A percentile compares a stretch with the other conserved stretches of the same genome.
phyloP scores from a whole-genome alignment of 2,888 invertebrate species.

The Apamea epomidion region DNA sequence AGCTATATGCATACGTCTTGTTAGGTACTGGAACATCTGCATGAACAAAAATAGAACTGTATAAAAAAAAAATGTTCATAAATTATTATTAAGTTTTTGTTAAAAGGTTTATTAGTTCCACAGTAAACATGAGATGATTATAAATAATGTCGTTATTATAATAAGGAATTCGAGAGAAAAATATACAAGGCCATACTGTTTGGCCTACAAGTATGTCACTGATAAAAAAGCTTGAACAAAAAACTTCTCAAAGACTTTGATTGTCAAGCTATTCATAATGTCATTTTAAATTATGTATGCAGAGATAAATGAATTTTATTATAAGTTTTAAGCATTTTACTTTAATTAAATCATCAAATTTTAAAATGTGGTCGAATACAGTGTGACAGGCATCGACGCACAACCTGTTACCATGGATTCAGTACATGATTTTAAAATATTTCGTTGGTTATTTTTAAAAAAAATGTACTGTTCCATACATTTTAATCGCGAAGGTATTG shows the following conservation, averaged over 20 bases:
- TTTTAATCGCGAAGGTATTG: neutral
- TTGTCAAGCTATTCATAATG: conserved; percentile 14
- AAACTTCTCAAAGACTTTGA: conserved; percentile 24
- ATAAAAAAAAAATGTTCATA: neutral
- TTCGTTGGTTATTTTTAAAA: neutral
- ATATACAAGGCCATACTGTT: conserved; percentile 41
- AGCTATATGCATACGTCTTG: conserved; percentile 96
- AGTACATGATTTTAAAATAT: neutral
- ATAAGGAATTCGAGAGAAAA: conserved; percentile 13
- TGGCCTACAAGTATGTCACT: conserved; percentile 9
- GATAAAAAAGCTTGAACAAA: conserved; percentile 27
- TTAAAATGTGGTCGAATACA: neutral
- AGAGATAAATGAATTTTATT: neutral
- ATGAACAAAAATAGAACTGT: neutral
- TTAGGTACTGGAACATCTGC: conserved; percentile 91
- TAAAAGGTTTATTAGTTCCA: neutral
- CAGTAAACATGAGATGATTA: neutral
- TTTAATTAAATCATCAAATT: neutral
- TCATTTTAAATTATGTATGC: neutral
- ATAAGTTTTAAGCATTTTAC: neutral
- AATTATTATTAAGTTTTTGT: neutral
- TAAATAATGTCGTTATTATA: conserved; percentile 8
- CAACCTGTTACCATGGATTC: neutral
- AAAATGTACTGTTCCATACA: neutral
- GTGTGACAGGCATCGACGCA: neutral